phyloP scores from a whole-genome alignment of 1,140 invertebrate species.

The Bombus soroeensis region DNA sequence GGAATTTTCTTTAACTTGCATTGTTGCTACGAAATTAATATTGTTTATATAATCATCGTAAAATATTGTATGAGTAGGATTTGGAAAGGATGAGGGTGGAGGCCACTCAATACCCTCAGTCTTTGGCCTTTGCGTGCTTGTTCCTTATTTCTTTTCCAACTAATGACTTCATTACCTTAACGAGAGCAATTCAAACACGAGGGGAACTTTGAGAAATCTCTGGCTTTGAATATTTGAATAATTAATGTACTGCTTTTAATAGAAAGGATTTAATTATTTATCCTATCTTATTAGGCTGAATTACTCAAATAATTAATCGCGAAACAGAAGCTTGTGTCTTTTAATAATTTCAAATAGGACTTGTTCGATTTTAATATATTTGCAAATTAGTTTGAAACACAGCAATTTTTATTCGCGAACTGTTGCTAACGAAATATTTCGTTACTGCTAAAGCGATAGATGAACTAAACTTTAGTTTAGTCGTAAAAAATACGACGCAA shows the following conservation, averaged over 20 bases:
- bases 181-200: background rate
- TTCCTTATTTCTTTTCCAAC: conserved; percentile 8
- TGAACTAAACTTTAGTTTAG: background rate
- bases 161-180: conserved; percentile 39
- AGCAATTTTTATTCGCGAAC: background rate
- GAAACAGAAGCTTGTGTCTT: background rate
- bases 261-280: background rate
- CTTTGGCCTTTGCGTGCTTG: background rate
- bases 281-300: background rate
- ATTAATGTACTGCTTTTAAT: background rate
- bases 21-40: background rate
- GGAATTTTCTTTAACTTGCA: too few species aligned
- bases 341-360: too few species aligned
- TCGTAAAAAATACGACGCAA: background rate
- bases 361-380: too few species aligned
- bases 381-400: too few species aligned
- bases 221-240: background rate
- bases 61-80: background rate
- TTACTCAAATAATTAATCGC: background rate
- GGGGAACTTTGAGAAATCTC: background rate
- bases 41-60: background rate
- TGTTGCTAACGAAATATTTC: too few species aligned
- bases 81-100: background rate
- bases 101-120: background rate
- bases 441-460: background rate